Base-by-base conservation (phyloP, 2,797 vertebrate genomes). In the Vespertilio murinus region DNA sequence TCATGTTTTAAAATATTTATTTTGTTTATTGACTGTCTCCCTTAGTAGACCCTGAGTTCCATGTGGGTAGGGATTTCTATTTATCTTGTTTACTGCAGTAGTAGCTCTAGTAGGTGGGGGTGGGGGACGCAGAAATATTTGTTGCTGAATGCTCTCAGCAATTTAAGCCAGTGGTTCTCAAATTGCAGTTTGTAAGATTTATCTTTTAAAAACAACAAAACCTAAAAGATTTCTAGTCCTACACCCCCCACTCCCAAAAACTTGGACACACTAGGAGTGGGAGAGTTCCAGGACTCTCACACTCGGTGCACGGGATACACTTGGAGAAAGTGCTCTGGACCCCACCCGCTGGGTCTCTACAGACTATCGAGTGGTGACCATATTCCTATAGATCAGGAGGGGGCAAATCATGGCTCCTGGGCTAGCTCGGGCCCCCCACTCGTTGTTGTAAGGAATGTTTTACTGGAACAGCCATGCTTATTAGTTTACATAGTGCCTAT, bases 371-470 rank as follows among this genome's bases (percentile, higher is more conserved):
- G 18, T 70, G 42, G 35, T 90, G 52, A 82, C 22, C 81, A 65
- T 38, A 54, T 74, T 73, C 56, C 54, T 18, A 49, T 6, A 42
- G n/a, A 78, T 33, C 2, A 86, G 10, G 6, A 83, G 17, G 23
- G 10, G 52, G 35, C 8, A 83, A 73, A 80, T 54, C 12, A 35
- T 28, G 61, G 49, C 20, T 47, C 16, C 23, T 0, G 22, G 16
- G 75, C 30, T 54, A 81, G 25, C 45, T 61, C 10, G 45, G 61
- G 30, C 11, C 74, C n/a, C 42, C 8, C 5, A 14, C 28, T 69
- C 75, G 10, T 45, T 94, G 90, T 16, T 69, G 5, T 74, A 82
- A 84, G 73, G 88, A 65, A 90, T 40, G 38, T 52, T 93, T 80
- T 65, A 18, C 14, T 40, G 17, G 23, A 81, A 65, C 0, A 81